Evolutionary conservation across 2,113 vertebrate species (phyloP).

Genomic region (Mormyrus iriodes): DNA sequence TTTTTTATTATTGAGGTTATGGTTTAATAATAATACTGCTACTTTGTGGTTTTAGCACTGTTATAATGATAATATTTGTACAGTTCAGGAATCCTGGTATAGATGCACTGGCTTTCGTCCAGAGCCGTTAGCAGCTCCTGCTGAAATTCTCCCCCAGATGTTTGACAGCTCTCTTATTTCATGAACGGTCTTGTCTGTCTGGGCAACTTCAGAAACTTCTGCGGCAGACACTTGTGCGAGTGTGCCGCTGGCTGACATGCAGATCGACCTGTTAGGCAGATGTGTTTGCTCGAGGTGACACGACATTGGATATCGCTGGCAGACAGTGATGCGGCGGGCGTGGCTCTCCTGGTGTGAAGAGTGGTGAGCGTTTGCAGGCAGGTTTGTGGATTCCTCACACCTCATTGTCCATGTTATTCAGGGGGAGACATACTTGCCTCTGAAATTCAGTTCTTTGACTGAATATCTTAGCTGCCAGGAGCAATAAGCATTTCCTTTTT

Average conservation of each 20-base stretch:
- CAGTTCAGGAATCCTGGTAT: not conserved
- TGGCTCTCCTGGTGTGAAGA: not conserved
- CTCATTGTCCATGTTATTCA: not conserved
- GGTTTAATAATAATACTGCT: not conserved
- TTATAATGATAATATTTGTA: not conserved
- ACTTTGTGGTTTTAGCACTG: not conserved
- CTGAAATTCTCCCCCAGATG: not conserved
- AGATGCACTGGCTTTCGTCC: not conserved
- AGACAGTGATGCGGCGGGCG: not conserved
- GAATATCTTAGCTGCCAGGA: not conserved
- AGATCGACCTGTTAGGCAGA: slow-evolving; percentile 1
- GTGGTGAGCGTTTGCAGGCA: not conserved
- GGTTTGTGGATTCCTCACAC: not conserved
- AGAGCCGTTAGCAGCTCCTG: not conserved
- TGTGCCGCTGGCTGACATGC: not conserved
- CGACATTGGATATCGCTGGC: not conserved
- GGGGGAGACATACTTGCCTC: not conserved
- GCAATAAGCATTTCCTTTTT: not conserved
- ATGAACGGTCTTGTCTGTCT: not conserved
- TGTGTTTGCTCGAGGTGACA: not conserved
- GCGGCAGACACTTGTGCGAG: not conserved
- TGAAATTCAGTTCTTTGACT: not conserved
- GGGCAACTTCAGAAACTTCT: not conserved
- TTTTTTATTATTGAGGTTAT: not conserved
- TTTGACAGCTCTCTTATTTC: not conserved